A percentile compares a stretch with the other conserved stretches of the same genome.
phyloP scores from a whole-genome alignment of 2,888 invertebrate genomes.

The Cacoxenus indagator region DNA sequence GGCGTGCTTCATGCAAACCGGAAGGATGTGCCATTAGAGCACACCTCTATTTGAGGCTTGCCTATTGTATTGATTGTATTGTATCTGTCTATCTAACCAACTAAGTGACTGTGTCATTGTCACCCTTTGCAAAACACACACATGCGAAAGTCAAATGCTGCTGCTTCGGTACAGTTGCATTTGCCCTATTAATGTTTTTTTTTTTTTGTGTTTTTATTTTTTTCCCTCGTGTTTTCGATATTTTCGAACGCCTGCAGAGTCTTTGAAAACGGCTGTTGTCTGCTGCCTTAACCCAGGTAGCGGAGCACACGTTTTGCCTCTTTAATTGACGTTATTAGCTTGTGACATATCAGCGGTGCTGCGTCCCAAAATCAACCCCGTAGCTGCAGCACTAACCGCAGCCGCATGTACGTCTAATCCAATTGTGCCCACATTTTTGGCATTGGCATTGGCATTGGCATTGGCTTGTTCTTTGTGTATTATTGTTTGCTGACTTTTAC shows the following conservation, averaged over 20 bases:
- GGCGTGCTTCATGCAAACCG: conserved; percentile 36
- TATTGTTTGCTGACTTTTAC: conserved; percentile 20
- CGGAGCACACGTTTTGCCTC: conserved; percentile 5
- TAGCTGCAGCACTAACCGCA: not conserved
- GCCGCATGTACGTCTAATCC: conserved; percentile 8
- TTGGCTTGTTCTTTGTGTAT: not conserved
- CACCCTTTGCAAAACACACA: conserved; percentile 2
- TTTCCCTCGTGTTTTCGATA: too few species aligned
- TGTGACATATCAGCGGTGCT: conserved; percentile 19
- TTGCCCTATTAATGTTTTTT: not conserved
- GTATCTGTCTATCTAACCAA: not conserved
- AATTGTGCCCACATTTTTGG: not conserved
- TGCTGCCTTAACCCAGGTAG: not conserved
- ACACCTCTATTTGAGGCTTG: conserved; percentile 52
- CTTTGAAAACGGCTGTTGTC: not conserved
- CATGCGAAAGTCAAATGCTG: conserved; percentile 8
- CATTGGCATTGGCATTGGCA: not conserved
- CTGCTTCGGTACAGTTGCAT: not conserved
- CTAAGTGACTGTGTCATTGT: not conserved
- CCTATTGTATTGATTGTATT: not conserved
- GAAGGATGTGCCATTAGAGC: conserved; percentile 61
- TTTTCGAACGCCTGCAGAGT: not conserved
- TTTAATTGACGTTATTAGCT: conserved; percentile 57
- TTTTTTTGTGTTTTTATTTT: too few species aligned
- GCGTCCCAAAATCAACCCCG: conserved; percentile 10